phyloP scores from a whole-genome alignment of 2,113 vertebrate species.

The Syngnathus scovelli region DNA sequence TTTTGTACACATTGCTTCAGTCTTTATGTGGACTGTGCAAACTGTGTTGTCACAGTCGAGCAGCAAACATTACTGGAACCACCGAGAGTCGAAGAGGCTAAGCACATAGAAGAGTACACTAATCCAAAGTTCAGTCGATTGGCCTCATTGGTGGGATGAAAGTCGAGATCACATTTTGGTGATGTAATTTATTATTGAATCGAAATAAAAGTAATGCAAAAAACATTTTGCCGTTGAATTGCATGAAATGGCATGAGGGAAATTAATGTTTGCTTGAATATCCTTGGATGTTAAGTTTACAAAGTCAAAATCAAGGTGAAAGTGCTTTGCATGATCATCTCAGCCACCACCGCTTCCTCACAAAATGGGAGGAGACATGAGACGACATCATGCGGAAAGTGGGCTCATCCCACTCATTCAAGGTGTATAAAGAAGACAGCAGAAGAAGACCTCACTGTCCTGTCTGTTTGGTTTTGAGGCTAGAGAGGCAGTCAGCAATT shows the following conservation, averaged over 20 bases:
- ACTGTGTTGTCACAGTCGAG: constrained; percentile 2
- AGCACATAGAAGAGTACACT: constrained; percentile 49
- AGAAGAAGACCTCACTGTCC: background rate
- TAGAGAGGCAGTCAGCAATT: background rate
- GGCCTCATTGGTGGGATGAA: background rate
- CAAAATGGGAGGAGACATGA: background rate
- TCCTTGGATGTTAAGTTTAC: background rate
- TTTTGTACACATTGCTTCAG: background rate
- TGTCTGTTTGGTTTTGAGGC: background rate
- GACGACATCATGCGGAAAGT: background rate
- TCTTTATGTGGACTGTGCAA: background rate
- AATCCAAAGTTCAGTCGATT: constrained; percentile 49
- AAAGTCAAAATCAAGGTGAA: background rate
- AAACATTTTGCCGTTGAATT: background rate
- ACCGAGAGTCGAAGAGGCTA: constrained; percentile 5
- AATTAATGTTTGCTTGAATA: background rate
- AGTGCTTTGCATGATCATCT: background rate
- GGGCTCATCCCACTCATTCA: background rate
- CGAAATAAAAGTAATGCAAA: background rate
- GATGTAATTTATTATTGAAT: background rate
- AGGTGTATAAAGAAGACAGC: background rate
- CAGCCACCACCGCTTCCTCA: background rate
- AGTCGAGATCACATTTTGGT: background rate
- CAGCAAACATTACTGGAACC: constrained; percentile 26
- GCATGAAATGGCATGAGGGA: background rate